phyloP scores from a whole-genome alignment of 2,888 invertebrate species.

The Oligia fasciuncula region DNA sequence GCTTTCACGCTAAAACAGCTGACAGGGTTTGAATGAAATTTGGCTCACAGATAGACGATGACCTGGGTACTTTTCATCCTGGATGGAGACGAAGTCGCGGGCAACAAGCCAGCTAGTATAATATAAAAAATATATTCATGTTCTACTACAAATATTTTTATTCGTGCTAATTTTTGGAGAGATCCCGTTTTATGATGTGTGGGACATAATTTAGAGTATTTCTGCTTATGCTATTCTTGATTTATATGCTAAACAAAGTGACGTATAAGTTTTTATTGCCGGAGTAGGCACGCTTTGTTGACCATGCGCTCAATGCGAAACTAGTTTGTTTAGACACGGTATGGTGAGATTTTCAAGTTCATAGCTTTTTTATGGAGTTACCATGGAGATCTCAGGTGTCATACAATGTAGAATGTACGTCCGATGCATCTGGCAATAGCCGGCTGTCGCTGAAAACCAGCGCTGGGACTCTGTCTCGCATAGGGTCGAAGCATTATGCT shows the following conservation, averaged over 20 bases:
- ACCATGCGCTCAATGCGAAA: conserved; percentile 36
- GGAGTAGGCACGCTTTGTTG: conserved; percentile 28
- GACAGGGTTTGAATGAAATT: too few species aligned
- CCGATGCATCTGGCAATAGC: neutral
- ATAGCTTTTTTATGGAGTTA: conserved; percentile 30
- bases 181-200: neutral
- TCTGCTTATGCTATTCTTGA: conserved; percentile 11
- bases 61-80: too few species aligned
- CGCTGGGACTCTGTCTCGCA: neutral
- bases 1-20: too few species aligned
- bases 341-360: conserved; percentile 36
- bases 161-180: conserved; percentile 30
- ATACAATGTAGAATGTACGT: neutral
- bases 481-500: neutral
- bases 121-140: conserved; percentile 25
- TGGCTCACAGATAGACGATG: too few species aligned
- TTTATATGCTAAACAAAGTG: conserved; percentile 15
- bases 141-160: conserved; percentile 5
- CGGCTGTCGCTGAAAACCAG: neutral
- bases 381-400: neutral
- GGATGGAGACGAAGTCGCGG: too few species aligned
- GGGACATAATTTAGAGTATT: neutral
- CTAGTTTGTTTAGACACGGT: conserved; percentile 26
- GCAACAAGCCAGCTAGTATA: too few species aligned
- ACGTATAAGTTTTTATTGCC: conserved; percentile 32